A percentile compares a stretch with the other conserved stretches of the same genome.
Evolutionary conservation across 2,113 vertebrate species (phyloP).

Genomic region (Salminus brasiliensis): DNA sequence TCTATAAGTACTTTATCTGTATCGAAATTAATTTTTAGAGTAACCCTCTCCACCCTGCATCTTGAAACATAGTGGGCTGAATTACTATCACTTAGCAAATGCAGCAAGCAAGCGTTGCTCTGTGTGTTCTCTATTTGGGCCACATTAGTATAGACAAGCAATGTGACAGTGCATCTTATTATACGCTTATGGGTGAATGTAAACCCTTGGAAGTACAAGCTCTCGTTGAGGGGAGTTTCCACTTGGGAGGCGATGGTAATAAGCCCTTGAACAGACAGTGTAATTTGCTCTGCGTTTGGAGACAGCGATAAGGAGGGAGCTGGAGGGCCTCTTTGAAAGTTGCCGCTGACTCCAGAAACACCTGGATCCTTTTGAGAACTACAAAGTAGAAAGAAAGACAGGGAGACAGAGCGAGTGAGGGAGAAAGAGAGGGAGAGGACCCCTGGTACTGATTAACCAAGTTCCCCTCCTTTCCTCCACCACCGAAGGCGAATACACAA

Average conservation of each 20-base stretch:
- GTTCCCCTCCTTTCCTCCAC: conserved; percentile 17
- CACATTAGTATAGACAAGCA: background rate
- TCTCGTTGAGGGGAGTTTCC: conserved; percentile 29
- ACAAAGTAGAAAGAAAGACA: conserved; percentile 41
- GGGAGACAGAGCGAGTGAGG: background rate
- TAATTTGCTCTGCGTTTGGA: conserved; percentile 42
- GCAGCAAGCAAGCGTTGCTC: background rate
- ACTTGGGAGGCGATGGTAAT: conserved; percentile 26
- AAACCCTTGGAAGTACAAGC: conserved; percentile 4
- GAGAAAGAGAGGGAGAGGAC: background rate
- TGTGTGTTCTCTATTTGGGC: background rate
- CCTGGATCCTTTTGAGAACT: conserved; percentile 52
- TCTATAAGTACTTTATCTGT: too few relatives aligned
- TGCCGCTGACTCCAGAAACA: conserved; percentile 25
- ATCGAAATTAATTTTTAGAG: too few relatives aligned
- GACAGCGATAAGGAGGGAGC: conserved; percentile 20
- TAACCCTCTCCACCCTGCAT: too few relatives aligned
- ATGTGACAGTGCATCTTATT: background rate
- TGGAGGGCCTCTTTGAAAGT: conserved; percentile 42
- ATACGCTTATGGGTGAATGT: conserved; percentile 15
- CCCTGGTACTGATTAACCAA: conserved; percentile 51
- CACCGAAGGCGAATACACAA: conserved; percentile 39
- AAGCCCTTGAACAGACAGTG: conserved; percentile 30
- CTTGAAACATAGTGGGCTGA: too few relatives aligned
- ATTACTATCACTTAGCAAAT: background rate